Evolutionary conservation across 2,113 vertebrate genomes (phyloP).

Genomic region (Poicephalus meyeri): DNA sequence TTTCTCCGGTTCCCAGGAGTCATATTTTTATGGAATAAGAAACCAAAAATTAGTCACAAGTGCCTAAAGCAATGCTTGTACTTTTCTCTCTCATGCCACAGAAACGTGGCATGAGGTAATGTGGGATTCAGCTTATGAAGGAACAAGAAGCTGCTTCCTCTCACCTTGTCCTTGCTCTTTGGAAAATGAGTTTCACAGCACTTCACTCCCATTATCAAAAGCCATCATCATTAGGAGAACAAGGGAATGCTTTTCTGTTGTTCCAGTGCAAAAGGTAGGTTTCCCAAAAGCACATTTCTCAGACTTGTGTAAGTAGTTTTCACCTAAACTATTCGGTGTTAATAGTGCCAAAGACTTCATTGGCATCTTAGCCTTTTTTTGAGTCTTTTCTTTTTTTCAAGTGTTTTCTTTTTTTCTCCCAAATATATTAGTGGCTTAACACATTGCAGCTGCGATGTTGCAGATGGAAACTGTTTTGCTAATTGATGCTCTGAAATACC

Average conservation of each 20-base stretch:
- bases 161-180: neutral
- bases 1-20: neutral
- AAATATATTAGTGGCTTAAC: neutral
- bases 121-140: neutral
- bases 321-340: neutral
- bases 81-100: neutral
- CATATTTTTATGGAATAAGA: neutral
- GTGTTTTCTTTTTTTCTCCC: neutral
- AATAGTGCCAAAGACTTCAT: neutral
- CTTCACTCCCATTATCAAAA: neutral
- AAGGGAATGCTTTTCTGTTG: neutral
- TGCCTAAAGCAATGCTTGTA: neutral
- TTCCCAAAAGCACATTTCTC: neutral
- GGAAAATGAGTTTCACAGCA: neutral
- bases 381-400: neutral
- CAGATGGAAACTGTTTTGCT: conserved; percentile 32
- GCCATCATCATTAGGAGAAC: neutral
- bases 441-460: neutral
- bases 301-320: neutral
- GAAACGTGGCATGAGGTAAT: neutral
- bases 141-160: neutral
- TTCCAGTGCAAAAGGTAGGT: neutral
- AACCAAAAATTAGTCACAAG: neutral
- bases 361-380: neutral
- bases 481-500: conserved; percentile 24